A percentile compares a stretch with the other conserved stretches of the same genome.
These are phyloP conservation scores for Dynastes maya DNA, from an alignment of 2,888 invertebrate species.

Conservation along the genomic window DNA sequence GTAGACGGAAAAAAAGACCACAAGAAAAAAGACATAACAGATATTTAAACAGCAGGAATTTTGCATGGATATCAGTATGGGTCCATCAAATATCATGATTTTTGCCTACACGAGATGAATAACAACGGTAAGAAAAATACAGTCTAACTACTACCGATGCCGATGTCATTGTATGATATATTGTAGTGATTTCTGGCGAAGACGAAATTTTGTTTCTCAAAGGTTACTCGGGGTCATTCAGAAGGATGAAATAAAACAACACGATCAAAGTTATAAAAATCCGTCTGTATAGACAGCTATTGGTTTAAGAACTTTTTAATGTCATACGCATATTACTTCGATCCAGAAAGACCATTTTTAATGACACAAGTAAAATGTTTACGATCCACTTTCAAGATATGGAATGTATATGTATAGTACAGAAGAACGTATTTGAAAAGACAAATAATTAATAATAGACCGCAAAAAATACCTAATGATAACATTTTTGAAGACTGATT, in stretches of 20 bases:
- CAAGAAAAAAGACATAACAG: slow-evolving; percentile 35
- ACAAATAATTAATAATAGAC: too few species aligned
- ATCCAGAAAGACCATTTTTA: too few species aligned
- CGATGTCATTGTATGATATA: slow-evolving; percentile 38
- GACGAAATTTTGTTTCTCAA: slow-evolving; percentile 21
- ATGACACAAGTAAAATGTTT: too few species aligned
- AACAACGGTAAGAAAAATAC: slow-evolving; percentile 31
- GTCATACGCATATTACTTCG: background rate
- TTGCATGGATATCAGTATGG: slow-evolving; percentile 45
- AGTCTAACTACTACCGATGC: slow-evolving; percentile 38
- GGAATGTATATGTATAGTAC: too few species aligned
- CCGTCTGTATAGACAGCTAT: slow-evolving; percentile 4
- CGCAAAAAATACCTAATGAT: too few species aligned
- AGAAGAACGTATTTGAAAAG: too few species aligned
- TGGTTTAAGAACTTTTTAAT: slow-evolving; percentile 14
- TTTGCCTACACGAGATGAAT: slow-evolving; percentile 41
- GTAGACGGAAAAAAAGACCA: slow-evolving; percentile 22
- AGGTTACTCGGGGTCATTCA: slow-evolving; percentile 33
- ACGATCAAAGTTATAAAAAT: slow-evolving; percentile 10
- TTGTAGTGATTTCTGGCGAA: slow-evolving; percentile 22
- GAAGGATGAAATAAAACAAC: background rate
- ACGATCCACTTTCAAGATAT: too few species aligned
- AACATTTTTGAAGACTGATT: too few species aligned
- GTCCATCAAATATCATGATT: slow-evolving; percentile 43
- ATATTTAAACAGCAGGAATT: slow-evolving; percentile 49